Conservation (phyloP, 2,797 vertebrate genomes). For the Mionectes olivaceus region DNA sequence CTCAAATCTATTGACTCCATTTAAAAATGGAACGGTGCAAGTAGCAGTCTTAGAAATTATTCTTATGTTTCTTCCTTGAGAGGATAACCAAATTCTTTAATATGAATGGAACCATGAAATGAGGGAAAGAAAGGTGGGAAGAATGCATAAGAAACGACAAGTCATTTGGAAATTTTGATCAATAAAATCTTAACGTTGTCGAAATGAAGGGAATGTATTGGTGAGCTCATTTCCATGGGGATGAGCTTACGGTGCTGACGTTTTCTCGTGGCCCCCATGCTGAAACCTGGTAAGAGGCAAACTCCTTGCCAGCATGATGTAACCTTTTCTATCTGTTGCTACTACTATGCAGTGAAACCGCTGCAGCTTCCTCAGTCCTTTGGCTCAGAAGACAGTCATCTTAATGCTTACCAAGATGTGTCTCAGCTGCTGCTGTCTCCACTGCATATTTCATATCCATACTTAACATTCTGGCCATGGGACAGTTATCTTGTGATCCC, state of each 20-base stretch:
- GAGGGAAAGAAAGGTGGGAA: neutral
- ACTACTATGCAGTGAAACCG: neutral
- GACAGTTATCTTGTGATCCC: neutral
- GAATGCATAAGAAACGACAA: neutral
- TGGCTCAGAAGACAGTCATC: neutral
- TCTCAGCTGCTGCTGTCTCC: neutral
- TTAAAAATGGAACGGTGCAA: constrained; percentile 6
- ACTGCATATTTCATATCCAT: neutral
- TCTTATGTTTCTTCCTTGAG: neutral
- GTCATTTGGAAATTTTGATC: neutral
- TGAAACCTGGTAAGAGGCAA: neutral
- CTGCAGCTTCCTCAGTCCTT: neutral
- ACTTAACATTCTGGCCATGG: neutral
- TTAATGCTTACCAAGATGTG: neutral
- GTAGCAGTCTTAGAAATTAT: neutral
- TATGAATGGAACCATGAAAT: neutral
- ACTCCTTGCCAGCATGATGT: fast-evolving
- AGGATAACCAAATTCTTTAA: neutral
- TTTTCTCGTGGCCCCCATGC: neutral
- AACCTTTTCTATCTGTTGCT: neutral
- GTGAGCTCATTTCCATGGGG: neutral
- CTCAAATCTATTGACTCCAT: neutral
- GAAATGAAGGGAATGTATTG: neutral
- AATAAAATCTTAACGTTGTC: neutral
- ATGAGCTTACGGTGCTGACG: neutral